phyloP scores from a whole-genome alignment of 2,113 vertebrate genomes.

The Scytalopus superciliaris region DNA sequence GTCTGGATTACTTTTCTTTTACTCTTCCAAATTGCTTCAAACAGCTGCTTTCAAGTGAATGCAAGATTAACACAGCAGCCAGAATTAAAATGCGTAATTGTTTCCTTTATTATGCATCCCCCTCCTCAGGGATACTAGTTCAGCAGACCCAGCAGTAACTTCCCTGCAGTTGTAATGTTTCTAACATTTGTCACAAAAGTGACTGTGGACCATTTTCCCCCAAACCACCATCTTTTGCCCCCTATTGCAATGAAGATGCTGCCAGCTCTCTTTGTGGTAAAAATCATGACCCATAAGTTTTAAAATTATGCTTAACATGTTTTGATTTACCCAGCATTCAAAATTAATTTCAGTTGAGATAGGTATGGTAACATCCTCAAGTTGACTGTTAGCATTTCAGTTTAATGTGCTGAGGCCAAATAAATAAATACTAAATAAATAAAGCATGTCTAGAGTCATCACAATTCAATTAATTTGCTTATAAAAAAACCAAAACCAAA shows the following conservation, averaged over 20 bases:
- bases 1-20: background rate
- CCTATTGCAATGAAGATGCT: background rate
- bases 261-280: background rate
- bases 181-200: background rate
- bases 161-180: background rate
- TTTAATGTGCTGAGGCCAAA: background rate
- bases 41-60: background rate
- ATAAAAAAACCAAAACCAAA: background rate
- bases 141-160: background rate
- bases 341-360: background rate
- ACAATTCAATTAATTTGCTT: background rate
- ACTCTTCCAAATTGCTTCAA: background rate
- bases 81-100: background rate
- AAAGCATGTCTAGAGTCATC: background rate
- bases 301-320: background rate
- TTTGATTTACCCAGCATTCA: background rate
- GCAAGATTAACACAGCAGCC: background rate
- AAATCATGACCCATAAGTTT: background rate
- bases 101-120: background rate
- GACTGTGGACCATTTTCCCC: background rate
- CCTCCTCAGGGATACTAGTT: background rate
- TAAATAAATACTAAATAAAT: background rate
- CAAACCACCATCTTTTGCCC: background rate
- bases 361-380: background rate
- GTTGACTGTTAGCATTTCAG: background rate